Base-by-base conservation (phyloP, 2,888 invertebrate genomes). In the Acleris holmiana region DNA sequence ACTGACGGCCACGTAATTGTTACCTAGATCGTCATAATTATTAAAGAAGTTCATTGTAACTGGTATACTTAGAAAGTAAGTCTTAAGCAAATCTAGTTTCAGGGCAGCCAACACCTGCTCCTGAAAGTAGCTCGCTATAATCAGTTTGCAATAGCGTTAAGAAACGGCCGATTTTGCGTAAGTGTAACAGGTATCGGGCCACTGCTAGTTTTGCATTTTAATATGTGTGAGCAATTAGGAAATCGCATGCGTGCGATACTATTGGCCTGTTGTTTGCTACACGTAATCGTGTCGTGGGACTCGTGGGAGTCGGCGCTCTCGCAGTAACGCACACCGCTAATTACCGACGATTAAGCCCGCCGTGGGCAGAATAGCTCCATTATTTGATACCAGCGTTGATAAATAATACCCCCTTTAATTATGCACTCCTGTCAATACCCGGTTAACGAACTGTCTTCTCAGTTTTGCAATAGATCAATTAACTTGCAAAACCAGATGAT, bases 171-270 rank as follows among this genome's bases (percentile, higher is more conserved):
- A 60, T 60, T 65, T 67, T 69, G 66, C 69, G 63, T 61, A 69
- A 69, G 66, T 57, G 50, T 64, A 57, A 56, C 67, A 58, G 54
- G 56, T 53, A 63, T 58, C 51, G 47, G 46, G 59, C 56, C 51
- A 50, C 50, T 40, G 66, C 61, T 64, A 55, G 66, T 64, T 67
- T 60, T 69, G 69, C 69, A 67, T 69, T 57, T 66, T 70, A 68
- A 70, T 71, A 67, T 68, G 59, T 61, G 53, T 56, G 57, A 68
- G 60, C 67, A 68, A 69, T 71, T 69, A 69, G 65, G 69, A 68
- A 71, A 69, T 67, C 69, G 58, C 56, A 63, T 66, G 49, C 60
- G 60, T 60, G 62, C 49, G 65, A 66, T 58, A 61, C 57, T 63
- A 59, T 56, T 68, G 47, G 56, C 53, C 56, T 66, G 56, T 48